phyloP scores from a whole-genome alignment of 1,140 invertebrate genomes.

The Atta colombica region DNA sequence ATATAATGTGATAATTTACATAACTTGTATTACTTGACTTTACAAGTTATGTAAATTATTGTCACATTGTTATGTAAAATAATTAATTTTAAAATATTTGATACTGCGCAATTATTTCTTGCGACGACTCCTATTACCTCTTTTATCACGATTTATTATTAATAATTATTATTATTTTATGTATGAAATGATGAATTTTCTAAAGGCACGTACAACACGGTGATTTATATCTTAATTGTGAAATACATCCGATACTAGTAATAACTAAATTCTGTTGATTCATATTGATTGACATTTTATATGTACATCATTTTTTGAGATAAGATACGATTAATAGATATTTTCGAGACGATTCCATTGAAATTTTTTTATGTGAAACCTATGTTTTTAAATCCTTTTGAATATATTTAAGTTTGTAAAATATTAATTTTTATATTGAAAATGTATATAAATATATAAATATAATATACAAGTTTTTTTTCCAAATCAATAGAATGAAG shows the following conservation, averaged over 20 bases:
- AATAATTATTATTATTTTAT: background rate
- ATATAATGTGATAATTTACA: too few relatives aligned
- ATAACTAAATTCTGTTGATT: constrained; percentile 12
- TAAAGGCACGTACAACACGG: background rate
- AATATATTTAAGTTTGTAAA: background rate
- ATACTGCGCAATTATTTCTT: too few relatives aligned
- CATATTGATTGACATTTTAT: background rate
- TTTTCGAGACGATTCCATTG: background rate
- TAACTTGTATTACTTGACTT: too few relatives aligned
- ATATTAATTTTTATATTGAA: background rate
- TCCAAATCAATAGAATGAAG: background rate
- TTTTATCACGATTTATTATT: too few relatives aligned
- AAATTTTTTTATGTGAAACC: background rate
- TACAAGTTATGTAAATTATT: too few relatives aligned
- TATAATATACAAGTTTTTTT: background rate
- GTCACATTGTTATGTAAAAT: too few relatives aligned
- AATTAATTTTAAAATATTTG: too few relatives aligned
- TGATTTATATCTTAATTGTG: constrained; percentile 7
- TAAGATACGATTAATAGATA: constrained; percentile 42
- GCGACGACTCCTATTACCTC: too few relatives aligned
- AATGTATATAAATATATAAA: background rate
- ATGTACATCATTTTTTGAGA: constrained; percentile 16
- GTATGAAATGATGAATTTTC: background rate
- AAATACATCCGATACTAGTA: background rate
- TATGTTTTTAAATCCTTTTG: background rate